Evolutionary conservation across 2,797 vertebrate genomes (phyloP).

Genomic region (Tachyglossus aculeatus): DNA sequence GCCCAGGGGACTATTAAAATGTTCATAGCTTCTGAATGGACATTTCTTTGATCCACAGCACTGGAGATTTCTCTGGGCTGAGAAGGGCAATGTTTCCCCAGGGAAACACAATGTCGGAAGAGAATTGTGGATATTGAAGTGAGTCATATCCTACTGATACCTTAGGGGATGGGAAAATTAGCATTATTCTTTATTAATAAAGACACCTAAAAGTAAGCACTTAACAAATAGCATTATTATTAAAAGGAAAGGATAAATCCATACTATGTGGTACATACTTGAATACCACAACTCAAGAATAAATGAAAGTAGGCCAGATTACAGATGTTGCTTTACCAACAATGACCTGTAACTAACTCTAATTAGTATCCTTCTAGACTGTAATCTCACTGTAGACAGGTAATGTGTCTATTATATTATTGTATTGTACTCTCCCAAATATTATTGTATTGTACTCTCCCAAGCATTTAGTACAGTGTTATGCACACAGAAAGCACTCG

Average conservation of each 20-base stretch:
- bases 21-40: not conserved
- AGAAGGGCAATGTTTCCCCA: not conserved
- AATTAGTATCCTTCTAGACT: too few relatives aligned
- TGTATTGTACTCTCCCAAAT: too few relatives aligned
- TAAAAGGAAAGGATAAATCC: not conserved
- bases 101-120: not conserved
- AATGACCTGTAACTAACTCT: too few relatives aligned
- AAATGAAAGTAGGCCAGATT: too few relatives aligned
- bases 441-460: too few relatives aligned
- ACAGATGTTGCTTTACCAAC: too few relatives aligned
- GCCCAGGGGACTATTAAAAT: not conserved
- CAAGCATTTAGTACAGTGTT: too few relatives aligned
- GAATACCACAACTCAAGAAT: too few relatives aligned
- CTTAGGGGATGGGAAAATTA: not conserved
- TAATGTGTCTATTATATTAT: too few relatives aligned
- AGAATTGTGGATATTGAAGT: not conserved
- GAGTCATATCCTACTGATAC: not conserved
- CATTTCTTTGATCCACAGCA: not conserved
- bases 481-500: too few relatives aligned
- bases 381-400: too few relatives aligned
- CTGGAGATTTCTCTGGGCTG: not conserved
- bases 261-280: too few relatives aligned
- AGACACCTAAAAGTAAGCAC: not conserved
- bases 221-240: not conserved
- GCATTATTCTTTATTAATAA: not conserved